Conservation (phyloP, 2,797 vertebrate species). For the Eptatretus atami region DNA sequence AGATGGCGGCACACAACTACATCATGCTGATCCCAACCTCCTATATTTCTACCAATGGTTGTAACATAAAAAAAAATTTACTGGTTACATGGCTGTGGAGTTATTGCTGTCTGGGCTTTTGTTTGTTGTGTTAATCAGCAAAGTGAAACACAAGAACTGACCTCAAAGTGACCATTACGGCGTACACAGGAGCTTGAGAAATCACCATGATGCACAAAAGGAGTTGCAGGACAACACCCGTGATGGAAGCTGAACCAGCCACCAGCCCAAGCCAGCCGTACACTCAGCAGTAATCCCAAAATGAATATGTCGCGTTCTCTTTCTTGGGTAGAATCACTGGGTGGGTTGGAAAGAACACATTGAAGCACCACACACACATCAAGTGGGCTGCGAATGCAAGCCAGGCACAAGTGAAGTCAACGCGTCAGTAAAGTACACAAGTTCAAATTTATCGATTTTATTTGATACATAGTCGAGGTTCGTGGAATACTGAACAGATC, state of each 20-base stretch:
- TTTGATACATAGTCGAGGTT: no score
- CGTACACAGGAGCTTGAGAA: slow-evolving; percentile 40
- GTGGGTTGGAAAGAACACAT: no score
- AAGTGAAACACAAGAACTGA: slow-evolving; percentile 10
- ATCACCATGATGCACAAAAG: slow-evolving; percentile 25
- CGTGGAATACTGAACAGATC: neutral
- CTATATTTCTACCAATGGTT: no score
- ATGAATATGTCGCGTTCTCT: slow-evolving; percentile 10
- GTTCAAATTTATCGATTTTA: neutral
- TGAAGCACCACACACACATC: neutral
- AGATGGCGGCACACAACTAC: no score
- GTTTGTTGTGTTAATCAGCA: no score
- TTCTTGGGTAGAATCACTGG: neutral
- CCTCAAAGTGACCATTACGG: slow-evolving; percentile 45
- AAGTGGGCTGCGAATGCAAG: no score
- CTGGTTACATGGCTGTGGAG: no score
- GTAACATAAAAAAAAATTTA: no score
- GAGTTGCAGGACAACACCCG: slow-evolving; percentile 23
- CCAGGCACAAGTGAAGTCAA: no score
- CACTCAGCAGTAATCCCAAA: slow-evolving; percentile 37
- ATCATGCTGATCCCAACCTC: no score
- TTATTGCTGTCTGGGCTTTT: no score
- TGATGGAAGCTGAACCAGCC: slow-evolving; percentile 21
- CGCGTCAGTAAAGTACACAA: neutral
- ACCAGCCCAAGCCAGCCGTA: slow-evolving; percentile 28